Conservation (phyloP, 64 coral and sea anemone genomes). For the Acropora tenuis region DNA sequence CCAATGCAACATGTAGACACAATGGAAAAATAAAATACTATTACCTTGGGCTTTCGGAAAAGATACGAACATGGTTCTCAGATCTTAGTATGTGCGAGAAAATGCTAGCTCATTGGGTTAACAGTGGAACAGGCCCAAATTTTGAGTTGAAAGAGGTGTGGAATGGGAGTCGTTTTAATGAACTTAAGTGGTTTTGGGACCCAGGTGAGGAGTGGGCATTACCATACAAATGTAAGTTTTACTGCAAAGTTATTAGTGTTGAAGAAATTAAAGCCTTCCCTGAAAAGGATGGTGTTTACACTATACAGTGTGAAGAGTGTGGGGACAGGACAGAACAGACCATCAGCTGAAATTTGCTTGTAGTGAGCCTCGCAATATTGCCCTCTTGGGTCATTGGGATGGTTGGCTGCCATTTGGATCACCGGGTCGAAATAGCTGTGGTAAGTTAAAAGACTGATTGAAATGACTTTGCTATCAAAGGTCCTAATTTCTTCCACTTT, state of each 20-base stretch:
- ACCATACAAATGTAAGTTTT: slow-evolving; percentile 40
- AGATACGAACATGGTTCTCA: slow-evolving; percentile 23
- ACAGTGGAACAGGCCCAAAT: slow-evolving; percentile 12
- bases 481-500: too few species aligned
- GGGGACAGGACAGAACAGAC: neutral
- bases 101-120: slow-evolving; percentile 48
- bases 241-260: slow-evolving; percentile 11
- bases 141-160: neutral
- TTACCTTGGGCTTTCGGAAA: slow-evolving; percentile 48
- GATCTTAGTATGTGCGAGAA: slow-evolving; percentile 21
- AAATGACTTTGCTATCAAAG: too few species aligned
- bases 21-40: slow-evolving; percentile 36
- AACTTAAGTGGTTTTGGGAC: slow-evolving; percentile 40
- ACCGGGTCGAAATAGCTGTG: slow-evolving; percentile 14
- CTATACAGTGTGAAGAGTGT: slow-evolving; percentile 7
- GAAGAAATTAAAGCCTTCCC: slow-evolving; percentile 8
- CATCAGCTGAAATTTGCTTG: neutral
- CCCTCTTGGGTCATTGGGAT: neutral
- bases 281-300: slow-evolving; percentile 18
- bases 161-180: neutral
- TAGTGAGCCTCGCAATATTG: neutral
- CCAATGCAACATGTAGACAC: slow-evolving; percentile 11
- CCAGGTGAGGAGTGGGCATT: neutral
- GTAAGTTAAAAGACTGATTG: neutral
- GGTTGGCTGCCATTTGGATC: slow-evolving; percentile 12